These are phyloP conservation scores for Nicator chloris DNA, from an alignment of 2,113 vertebrate genomes.

Conservation along the genomic window DNA sequence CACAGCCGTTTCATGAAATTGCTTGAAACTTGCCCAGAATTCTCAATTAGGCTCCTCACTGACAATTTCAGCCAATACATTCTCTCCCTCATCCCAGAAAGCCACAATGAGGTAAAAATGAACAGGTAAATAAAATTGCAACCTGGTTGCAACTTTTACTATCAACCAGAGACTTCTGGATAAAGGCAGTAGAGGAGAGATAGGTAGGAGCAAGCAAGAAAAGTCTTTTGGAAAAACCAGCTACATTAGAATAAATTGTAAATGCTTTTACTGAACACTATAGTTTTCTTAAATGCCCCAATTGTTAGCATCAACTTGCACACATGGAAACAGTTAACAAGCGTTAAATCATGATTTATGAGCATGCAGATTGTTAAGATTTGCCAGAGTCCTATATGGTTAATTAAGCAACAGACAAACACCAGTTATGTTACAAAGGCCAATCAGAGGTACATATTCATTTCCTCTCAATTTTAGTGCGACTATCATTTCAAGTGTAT, in stretches of 20 bases:
- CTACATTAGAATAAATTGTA: conserved; percentile 30
- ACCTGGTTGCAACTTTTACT: conserved; percentile 33
- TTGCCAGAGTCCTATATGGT: conserved; percentile 48
- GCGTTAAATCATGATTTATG: conserved; percentile 47
- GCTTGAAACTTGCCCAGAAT: conserved; percentile 43
- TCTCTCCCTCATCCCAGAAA: conserved; percentile 11
- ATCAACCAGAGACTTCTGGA: conserved; percentile 27
- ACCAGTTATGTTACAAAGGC: conserved; percentile 51
- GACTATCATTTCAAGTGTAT: conserved; percentile 62
- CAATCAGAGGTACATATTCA: conserved; percentile 61
- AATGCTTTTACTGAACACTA: conserved; percentile 54
- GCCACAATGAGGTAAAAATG: conserved; percentile 16
- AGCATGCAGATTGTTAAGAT: conserved; percentile 45
- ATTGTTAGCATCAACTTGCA: conserved; percentile 59
- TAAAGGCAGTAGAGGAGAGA: conserved; percentile 41
- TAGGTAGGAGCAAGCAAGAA: conserved; percentile 28
- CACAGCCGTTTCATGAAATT: conserved; percentile 52
- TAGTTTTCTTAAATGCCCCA: conserved; percentile 44
- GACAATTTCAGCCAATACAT: conserved; percentile 12
- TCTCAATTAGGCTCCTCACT: neutral
- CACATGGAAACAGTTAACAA: conserved; percentile 64
- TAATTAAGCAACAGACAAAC: conserved; percentile 57
- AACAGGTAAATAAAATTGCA: conserved; percentile 8
- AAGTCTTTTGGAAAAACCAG: conserved; percentile 45
- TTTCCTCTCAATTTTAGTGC: conserved; percentile 59